Conservation (phyloP, 2,113 vertebrate genomes). For the Pseudorhombus dupliciocellatus region DNA sequence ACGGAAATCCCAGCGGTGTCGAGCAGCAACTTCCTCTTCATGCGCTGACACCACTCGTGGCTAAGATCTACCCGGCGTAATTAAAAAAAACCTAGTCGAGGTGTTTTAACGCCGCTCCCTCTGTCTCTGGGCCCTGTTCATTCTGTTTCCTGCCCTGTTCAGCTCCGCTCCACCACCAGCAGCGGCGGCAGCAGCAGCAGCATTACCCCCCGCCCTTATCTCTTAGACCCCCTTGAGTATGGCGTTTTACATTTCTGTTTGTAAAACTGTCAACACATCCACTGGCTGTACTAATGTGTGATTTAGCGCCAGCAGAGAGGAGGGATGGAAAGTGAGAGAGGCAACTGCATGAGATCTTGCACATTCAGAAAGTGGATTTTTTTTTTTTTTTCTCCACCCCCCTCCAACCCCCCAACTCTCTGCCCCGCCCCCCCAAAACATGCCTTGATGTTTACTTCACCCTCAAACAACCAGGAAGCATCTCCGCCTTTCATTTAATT, state of each 20-base stretch:
- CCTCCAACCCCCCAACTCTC: conserved; percentile 31
- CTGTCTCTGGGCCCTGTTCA: conserved; percentile 52
- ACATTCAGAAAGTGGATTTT: conserved; percentile 78
- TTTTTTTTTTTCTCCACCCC: conserved; percentile 54
- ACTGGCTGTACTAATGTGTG: conserved; percentile 83
- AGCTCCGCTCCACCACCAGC: conserved; percentile 15
- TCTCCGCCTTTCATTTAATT: conserved; percentile 2
- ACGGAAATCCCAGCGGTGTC: conserved; percentile 23
- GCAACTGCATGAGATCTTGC: conserved; percentile 82
- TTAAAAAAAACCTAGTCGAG: conserved; percentile 70
- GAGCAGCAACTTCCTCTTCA: conserved; percentile 38
- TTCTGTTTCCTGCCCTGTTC: conserved; percentile 66
- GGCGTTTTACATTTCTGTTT: conserved; percentile 85
- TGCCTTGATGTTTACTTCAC: conserved; percentile 27
- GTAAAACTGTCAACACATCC: conserved; percentile 85
- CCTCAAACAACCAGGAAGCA: conserved; percentile 10
- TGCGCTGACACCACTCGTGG: conserved; percentile 24
- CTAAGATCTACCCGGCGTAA: conserved; percentile 47
- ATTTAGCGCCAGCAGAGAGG: conserved; percentile 82
- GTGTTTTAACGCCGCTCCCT: conserved; percentile 53
- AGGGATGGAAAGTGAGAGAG: conserved; percentile 78
- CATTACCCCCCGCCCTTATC: conserved; percentile 61
- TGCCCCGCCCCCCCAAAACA: conserved; percentile 28
- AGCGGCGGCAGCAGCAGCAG: conserved; percentile 37
- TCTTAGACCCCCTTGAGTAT: conserved; percentile 77